Evolutionary conservation across 2,797 vertebrate genomes (phyloP).

Genomic region (Acipenser ruthenus): DNA sequence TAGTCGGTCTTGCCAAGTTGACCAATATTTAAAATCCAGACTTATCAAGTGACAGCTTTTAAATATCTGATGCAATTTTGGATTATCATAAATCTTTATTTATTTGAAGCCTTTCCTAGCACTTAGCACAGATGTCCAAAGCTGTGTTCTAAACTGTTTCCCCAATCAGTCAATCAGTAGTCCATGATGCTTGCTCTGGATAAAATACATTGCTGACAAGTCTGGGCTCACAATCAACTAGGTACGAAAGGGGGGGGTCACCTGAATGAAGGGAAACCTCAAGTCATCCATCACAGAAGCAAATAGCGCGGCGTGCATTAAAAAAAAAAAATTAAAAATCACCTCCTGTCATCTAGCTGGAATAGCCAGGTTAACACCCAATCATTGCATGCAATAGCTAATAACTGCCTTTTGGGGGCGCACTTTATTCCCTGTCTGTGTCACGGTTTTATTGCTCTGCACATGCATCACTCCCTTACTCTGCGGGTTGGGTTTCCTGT

Average conservation of each 20-base stretch:
- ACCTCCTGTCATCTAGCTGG: conserved; percentile 5
- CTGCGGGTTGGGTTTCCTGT: not conserved
- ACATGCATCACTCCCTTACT: conserved; percentile 20
- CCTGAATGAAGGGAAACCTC: not conserved
- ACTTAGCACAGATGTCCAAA: no score
- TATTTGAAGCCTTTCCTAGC: no score
- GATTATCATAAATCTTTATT: no score
- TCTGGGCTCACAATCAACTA: not conserved
- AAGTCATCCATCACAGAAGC: conserved; percentile 10
- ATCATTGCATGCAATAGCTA: conserved; percentile 54
- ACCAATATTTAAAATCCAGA: no score
- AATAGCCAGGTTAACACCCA: conserved; percentile 36
- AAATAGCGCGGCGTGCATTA: no score
- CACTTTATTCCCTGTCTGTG: conserved; percentile 28
- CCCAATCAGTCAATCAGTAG: conserved; percentile 15
- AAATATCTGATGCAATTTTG: no score
- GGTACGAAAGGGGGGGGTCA: not conserved
- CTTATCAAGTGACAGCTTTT: no score
- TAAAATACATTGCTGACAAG: conserved; percentile 3
- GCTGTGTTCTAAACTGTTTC: conserved; percentile 21
- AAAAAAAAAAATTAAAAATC: not conserved
- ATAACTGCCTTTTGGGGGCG: conserved; percentile 30
- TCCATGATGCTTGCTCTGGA: conserved; percentile 19
- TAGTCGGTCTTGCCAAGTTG: no score
- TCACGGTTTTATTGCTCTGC: conserved; percentile 23